phyloP scores from a whole-genome alignment of 2,797 vertebrate species.

The Parotocinclus haroldoi region DNA sequence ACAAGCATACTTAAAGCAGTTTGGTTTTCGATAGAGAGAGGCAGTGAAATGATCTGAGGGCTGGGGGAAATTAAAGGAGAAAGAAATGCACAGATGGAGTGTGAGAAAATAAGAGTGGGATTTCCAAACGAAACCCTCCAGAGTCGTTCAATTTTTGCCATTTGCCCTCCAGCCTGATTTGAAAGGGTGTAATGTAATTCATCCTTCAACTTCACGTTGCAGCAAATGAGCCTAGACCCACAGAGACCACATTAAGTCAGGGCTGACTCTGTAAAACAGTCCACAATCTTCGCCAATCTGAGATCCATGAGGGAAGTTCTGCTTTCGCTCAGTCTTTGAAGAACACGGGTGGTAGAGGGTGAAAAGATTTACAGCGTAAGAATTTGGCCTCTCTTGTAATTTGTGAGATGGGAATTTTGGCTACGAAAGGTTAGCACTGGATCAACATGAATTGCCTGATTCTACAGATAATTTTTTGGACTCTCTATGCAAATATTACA shows the following conservation, averaged over 20 bases:
- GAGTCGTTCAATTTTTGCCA: background rate
- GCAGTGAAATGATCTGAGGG: slow-evolving; percentile 12
- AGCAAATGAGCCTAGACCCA: slow-evolving; percentile 22
- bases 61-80: slow-evolving; percentile 17
- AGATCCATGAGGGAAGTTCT: background rate
- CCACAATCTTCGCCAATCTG: slow-evolving; percentile 10
- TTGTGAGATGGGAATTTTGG: too few species aligned
- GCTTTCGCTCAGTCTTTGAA: background rate
- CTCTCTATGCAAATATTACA: background rate
- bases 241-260: slow-evolving; percentile 18
- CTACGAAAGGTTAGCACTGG: background rate
- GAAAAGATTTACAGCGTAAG: too few species aligned
- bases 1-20: too few species aligned
- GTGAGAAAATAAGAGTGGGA: slow-evolving; percentile 30
- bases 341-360: too few species aligned
- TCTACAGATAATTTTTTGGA: background rate
- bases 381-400: too few species aligned
- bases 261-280: slow-evolving; percentile 13
- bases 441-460: background rate
- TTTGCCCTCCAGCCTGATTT: slow-evolving; percentile 28
- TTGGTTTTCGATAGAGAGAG: too few species aligned
- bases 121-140: slow-evolving; percentile 19
- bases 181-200: slow-evolving; percentile 31
- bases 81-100: slow-evolving; percentile 12
- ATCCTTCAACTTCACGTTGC: slow-evolving; percentile 27